phyloP scores from a whole-genome alignment of 2,113 vertebrate genomes.

The Eclectus roratus region DNA sequence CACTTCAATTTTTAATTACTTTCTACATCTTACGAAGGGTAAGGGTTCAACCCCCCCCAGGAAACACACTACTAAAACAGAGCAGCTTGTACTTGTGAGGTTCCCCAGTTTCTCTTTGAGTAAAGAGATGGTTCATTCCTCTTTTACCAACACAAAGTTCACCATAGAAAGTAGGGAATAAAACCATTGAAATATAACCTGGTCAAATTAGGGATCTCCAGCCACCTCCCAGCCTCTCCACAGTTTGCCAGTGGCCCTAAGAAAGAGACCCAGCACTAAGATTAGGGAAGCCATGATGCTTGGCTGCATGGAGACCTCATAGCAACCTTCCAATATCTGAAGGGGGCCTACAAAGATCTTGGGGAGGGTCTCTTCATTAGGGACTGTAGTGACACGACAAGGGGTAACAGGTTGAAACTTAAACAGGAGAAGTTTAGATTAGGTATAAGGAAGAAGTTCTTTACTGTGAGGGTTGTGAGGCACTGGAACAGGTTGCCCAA shows the following conservation, averaged over 20 bases:
- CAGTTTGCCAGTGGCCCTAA: neutral
- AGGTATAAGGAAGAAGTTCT: neutral
- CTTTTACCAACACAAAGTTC: neutral
- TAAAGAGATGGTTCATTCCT: neutral
- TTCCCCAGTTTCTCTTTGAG: neutral
- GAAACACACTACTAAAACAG: rapidly evolving
- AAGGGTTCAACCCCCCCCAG: neutral
- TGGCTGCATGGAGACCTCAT: neutral
- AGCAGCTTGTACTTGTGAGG: neutral
- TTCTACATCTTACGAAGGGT: neutral
- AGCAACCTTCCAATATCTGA: neutral
- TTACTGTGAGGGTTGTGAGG: neutral
- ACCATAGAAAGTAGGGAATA: rapidly evolving
- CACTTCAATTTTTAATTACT: neutral
- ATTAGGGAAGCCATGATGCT: rapidly evolving
- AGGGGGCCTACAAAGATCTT: neutral
- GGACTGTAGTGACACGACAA: neutral
- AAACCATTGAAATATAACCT: neutral
- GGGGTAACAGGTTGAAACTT: neutral
- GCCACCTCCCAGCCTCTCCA: neutral
- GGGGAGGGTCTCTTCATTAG: neutral
- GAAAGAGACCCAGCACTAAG: neutral
- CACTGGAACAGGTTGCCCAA: neutral
- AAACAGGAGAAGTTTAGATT: neutral
- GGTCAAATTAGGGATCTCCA: neutral